Base-by-base conservation (phyloP, 2,888 invertebrate species). In the Sinotaia quadrata region DNA sequence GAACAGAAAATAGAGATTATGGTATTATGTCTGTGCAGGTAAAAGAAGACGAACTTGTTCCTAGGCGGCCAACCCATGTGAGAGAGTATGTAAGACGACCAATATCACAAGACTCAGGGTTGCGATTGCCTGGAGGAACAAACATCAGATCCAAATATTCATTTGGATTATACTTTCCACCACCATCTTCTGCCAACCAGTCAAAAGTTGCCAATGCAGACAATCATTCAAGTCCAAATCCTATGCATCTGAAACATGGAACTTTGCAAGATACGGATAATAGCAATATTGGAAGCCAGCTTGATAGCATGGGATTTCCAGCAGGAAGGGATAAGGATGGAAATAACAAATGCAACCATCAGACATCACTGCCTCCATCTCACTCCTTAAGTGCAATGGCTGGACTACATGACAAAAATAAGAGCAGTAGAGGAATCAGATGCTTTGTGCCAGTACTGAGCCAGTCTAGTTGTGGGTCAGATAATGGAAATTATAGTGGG, bases 101-200 rank as follows among this genome's bases (percentile, higher is more conserved):
- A 54, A 71, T 27, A 75, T 81, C 69, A 33, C 71, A 37, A 77
- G 78, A 63, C 68, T 78, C 44, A 56, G 75, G 57, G 62, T 72
- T 52, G 75, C 78, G 72, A 76, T 77, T 75, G 79, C 77, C 59
- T 33, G 76, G 67, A 75, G 81, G 66, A 12, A 52, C 68, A 0
- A 73, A 66, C 24, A 51, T 63, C 72, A 74, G 78, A 41, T 76
- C 80, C 62, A 79, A 79, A 24, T 83, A 79, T 66, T 83, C 84
- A 3, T 81, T 82, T 61, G 84, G 84, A 37, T 69, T 84, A n/a
- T 83, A 78, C 68, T 83, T 77, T 63, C 83, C 81, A 8, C 74
- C 77, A 8, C 71, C 68, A 15, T 56, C 58, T 1, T 21, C 52
- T 4, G 24, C 37, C 54, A 2, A 76, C 18, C 79, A 82, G 58